phyloP scores from a whole-genome alignment of 2,888 invertebrate genomes.

The Noctua fimbriata region DNA sequence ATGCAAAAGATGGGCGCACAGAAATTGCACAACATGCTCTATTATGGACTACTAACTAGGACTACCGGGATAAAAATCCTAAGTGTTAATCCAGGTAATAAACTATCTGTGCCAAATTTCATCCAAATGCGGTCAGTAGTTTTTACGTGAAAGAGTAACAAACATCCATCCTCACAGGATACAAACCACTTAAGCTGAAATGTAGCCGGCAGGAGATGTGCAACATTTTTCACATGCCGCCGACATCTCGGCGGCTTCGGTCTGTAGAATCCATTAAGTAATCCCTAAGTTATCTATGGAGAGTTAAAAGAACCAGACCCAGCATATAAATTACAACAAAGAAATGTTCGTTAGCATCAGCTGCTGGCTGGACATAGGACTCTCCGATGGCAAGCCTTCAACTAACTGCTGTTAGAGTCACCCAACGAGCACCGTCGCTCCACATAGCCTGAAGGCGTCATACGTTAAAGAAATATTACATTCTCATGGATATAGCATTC shows the following conservation, averaged over 20 bases:
- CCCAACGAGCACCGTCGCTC: background rate
- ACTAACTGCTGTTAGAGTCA: background rate
- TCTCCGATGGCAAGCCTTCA: background rate
- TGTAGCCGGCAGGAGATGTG: background rate
- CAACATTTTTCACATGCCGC: background rate
- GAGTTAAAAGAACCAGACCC: too few relatives aligned
- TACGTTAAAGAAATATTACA: background rate
- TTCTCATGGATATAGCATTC: background rate
- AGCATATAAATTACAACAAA: too few relatives aligned
- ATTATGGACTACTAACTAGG: too few relatives aligned
- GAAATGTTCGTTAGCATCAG: background rate
- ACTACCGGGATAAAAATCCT: too few relatives aligned
- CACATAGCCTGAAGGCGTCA: background rate
- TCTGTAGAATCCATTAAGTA: too few relatives aligned
- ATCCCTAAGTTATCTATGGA: too few relatives aligned
- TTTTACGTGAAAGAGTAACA: too few relatives aligned
- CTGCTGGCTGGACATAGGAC: background rate
- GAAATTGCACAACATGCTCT: background rate
- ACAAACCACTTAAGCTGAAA: background rate
- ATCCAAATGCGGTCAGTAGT: too few relatives aligned
- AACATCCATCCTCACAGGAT: too few relatives aligned
- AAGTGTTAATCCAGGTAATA: too few relatives aligned
- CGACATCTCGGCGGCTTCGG: background rate
- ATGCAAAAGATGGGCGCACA: background rate
- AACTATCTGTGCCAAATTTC: too few relatives aligned